Conservation (phyloP, 2,888 invertebrate species). For the Maniola hyperantus region DNA sequence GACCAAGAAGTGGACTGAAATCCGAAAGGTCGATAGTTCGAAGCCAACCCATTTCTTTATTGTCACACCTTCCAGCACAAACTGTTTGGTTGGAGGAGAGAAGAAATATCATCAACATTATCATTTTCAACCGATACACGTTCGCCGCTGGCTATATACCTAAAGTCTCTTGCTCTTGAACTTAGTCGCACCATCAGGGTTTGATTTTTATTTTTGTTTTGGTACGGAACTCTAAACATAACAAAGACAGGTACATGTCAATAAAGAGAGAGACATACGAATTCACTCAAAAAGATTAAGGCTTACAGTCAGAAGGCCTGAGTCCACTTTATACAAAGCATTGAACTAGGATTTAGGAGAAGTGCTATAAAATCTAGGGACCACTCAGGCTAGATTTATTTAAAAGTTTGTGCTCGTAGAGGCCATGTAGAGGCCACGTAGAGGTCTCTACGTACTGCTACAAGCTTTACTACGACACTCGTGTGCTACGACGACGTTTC, state of each 20-base stretch:
- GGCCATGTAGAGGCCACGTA: neutral
- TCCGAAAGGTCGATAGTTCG: too few relatives aligned
- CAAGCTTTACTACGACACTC: neutral
- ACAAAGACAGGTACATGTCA: neutral
- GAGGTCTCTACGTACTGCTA: neutral
- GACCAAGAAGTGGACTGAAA: too few relatives aligned
- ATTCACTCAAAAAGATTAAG: slow-evolving; percentile 19
- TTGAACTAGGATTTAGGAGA: slow-evolving; percentile 9
- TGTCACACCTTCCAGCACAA: too few relatives aligned
- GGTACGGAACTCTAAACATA: neutral
- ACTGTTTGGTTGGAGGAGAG: too few relatives aligned
- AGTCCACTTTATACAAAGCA: slow-evolving; percentile 1
- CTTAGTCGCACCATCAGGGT: too few relatives aligned
- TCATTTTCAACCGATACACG: too few relatives aligned
- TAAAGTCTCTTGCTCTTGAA: too few relatives aligned
- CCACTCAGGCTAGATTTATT: slow-evolving; percentile 4
- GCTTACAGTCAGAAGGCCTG: slow-evolving; percentile 6
- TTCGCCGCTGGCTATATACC: too few relatives aligned
- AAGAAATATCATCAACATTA: too few relatives aligned
- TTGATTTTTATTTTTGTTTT: too few relatives aligned
- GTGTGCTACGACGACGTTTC: too few relatives aligned
- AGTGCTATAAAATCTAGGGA: slow-evolving; percentile 13
- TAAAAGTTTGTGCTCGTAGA: neutral
- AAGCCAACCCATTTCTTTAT: too few relatives aligned
- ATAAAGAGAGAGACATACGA: neutral